Base-by-base conservation (phyloP, 2,797 vertebrate species). In the Manis crassicaudata region DNA sequence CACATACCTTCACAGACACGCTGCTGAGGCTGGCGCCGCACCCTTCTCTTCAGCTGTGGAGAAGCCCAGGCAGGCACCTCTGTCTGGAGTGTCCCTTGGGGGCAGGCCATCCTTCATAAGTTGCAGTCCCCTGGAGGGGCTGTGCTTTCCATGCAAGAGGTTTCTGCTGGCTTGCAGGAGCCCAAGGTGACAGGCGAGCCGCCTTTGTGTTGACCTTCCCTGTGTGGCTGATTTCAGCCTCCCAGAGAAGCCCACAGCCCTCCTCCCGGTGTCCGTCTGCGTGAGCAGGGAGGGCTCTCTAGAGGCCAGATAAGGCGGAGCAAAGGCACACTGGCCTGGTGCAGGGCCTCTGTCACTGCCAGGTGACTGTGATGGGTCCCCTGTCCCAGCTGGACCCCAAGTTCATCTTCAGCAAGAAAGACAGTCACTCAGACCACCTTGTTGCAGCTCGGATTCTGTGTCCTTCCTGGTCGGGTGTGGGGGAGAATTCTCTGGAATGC, bases 371-470 rank as follows among this genome's bases (percentile, higher is more conserved):
- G 52, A 17, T 12, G 9, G 56, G 50, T 37, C 81, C 8, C 5
- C 21, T 5, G 3, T 20, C 16, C 37, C 20, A 1, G 14, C 50
- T 7, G 20, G 67, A 29, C 32, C 40, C 43, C n/a, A 0, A 65
- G 25, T 0, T 32, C 43, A 7, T 10, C 27, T 1, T 21, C 20
- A 10, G 50, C 29, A 29, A 27, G 52, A 50, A 12, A 29, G 32
- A 20, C 3, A 21, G 50, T 6, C 23, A 23, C 75, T 56, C 35
- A 7, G 20, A 6, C 3, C 21, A 3, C 23, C 54, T 43, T 52
- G 23, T 29, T 1, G 6, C 1, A 6, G 4, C 65, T 65, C 3
- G 0, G 1, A 27, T 23, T 50, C 50, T 13, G 29, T 46, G 52
- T 63, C 60, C 67, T 83, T 60, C 5, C 46, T 27, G 2, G 46